Base-by-base conservation (phyloP, 1,140 invertebrate genomes). In the Coenobita brevimanus region DNA sequence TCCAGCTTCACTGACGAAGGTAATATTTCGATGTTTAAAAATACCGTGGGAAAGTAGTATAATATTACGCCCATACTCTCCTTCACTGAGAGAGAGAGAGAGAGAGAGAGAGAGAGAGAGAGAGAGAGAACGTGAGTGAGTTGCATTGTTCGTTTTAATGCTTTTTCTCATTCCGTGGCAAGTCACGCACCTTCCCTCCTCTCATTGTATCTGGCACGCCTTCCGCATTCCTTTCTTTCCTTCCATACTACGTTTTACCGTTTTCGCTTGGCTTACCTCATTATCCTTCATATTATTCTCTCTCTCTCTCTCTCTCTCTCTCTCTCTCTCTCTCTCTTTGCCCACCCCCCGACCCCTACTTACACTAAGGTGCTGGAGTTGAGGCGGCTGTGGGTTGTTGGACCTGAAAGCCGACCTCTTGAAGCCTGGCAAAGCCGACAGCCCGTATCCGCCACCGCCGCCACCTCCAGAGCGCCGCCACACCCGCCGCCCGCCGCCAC, bases 371-470 rank as follows among this genome's bases (percentile, higher is more conserved):
- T 21, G 27, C 33, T 46, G 41, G 4, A 54, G 27, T 15, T 24
- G 67, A 17, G 41, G 75, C 13, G 75, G 41, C n/a, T 21, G 64
- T 33, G 54, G 64, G 1, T 30, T 87, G 46, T 87, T 87, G 27
- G 76, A 50, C 41, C 84, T 24, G 84, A 87, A 87, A 43, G 64
- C 84, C 17, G 84, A 87, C 46, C 84, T 69, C 64, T 87, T 87
- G 84, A 87, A 87, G 27, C 84, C 84, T 27, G 84, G 84, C 6
- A 87, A 30, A 2, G 41, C 36, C 0, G 84, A 69, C 15, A 87
- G 84, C 0, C 84, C 64, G 15, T 76, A 73, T 27, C 36, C 38
- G 43, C 33, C 38, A 21, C 38, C 38, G 13, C 50, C 78, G n/a
- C n/a, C n/a, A 50, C 46, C 75, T 6, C 76, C 57, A 0, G 84